A percentile compares a stretch with the other conserved stretches of the same genome.
Evolutionary conservation across 2,797 vertebrate species (phyloP).

Genomic region (Clarias platycephalus): DNA sequence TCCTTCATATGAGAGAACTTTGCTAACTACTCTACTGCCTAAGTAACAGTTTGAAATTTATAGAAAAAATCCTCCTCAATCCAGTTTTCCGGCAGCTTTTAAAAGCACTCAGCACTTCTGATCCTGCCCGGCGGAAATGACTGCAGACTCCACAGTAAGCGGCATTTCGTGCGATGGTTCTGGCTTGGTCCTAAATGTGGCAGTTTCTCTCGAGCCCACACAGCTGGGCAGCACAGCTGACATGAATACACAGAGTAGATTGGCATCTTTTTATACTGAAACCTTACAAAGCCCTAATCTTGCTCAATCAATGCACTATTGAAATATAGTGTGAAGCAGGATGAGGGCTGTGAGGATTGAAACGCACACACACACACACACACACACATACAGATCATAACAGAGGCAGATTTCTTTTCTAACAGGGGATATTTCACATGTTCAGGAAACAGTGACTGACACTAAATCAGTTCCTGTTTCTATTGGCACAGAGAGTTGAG

Average conservation of each 20-base stretch:
- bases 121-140: conserved; percentile 44
- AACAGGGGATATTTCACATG: conserved; percentile 41
- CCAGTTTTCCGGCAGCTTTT: conserved; percentile 14
- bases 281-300: conserved; percentile 56
- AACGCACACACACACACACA: not conserved
- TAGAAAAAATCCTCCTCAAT: conserved; percentile 20
- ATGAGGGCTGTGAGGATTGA: conserved; percentile 33
- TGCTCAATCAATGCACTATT: conserved; percentile 59
- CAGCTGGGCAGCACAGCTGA: conserved; percentile 58
- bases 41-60: not conserved
- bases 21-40: not conserved
- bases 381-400: conserved; percentile 20
- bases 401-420: conserved; percentile 30
- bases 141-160: conserved; percentile 48
- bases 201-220: conserved; percentile 45
- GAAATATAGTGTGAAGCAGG: conserved; percentile 45
- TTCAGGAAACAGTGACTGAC: conserved; percentile 25
- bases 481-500: not conserved
- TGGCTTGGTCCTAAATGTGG: conserved; percentile 47
- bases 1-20: not conserved
- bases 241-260: conserved; percentile 50
- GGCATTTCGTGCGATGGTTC: conserved; percentile 44
- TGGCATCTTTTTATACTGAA: conserved; percentile 54
- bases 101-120: conserved; percentile 30
- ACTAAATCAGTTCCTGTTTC: conserved; percentile 43